Evolutionary conservation across 2,113 vertebrate species (phyloP).

Genomic region (Emydura subglobosa): DNA sequence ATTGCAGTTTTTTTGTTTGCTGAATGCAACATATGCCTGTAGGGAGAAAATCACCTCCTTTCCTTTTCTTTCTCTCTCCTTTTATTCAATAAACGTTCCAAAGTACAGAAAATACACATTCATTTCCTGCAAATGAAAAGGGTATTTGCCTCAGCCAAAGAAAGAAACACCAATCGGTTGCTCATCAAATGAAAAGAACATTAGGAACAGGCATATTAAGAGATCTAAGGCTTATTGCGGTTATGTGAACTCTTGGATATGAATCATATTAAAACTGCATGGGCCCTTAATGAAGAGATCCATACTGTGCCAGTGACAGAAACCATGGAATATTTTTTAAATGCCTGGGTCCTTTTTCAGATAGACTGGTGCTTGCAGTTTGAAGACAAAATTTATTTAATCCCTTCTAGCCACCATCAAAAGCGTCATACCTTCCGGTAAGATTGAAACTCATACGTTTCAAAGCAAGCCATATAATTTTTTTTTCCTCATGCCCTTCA

Average conservation of each 20-base stretch:
- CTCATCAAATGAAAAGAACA: constrained; percentile 68
- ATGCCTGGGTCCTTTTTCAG: constrained; percentile 40
- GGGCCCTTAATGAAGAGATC: constrained; percentile 63
- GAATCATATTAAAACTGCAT: constrained; percentile 71
- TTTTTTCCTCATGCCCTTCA: constrained; percentile 16
- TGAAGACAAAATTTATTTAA: constrained; percentile 32
- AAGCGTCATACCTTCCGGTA: constrained; percentile 52
- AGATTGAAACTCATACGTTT: constrained; percentile 37
- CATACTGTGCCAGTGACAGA: constrained; percentile 59
- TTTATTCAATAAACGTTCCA: constrained; percentile 59
- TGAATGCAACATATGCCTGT: constrained; percentile 60
- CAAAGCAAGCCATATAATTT: constrained; percentile 41
- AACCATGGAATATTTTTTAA: constrained; percentile 64
- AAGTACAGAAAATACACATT: constrained; percentile 70
- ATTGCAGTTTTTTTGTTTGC: constrained; percentile 61
- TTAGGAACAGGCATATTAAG: constrained; percentile 71
- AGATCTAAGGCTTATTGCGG: constrained; percentile 72
- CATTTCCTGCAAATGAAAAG: constrained; percentile 63
- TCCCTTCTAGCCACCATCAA: constrained; percentile 43
- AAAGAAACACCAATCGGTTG: constrained; percentile 74
- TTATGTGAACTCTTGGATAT: constrained; percentile 67
- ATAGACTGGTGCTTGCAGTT: background rate
- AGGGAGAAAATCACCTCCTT: constrained; percentile 53
- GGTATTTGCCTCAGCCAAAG: constrained; percentile 67
- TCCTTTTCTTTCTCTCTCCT: background rate